Conservation (phyloP, 2,113 vertebrate species). For the Myxocyprinus asiaticus region DNA sequence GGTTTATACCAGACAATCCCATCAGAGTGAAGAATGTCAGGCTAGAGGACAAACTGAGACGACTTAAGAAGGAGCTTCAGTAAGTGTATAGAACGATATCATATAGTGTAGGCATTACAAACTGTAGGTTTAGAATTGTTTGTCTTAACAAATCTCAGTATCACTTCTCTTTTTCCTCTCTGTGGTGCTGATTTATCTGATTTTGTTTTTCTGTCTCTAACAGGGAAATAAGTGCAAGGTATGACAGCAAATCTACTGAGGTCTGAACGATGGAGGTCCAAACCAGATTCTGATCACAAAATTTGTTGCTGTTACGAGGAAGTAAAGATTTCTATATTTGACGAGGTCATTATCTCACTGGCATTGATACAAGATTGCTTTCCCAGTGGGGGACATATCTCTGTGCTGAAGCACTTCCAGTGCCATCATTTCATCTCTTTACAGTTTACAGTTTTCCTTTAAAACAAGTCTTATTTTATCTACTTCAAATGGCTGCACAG, state of each 20-base stretch:
- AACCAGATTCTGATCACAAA: neutral
- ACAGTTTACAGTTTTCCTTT: neutral
- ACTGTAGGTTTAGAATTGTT: too few species aligned
- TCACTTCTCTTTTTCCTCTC: neutral
- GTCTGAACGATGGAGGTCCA: slow-evolving; percentile 36
- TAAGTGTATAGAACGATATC: slow-evolving; percentile 51
- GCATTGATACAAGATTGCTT: neutral
- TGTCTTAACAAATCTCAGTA: too few species aligned
- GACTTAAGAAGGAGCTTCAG: slow-evolving; percentile 69
- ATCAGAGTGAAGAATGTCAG: slow-evolving; percentile 77
- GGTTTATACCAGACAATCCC: slow-evolving; percentile 86
- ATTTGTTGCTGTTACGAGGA: neutral
- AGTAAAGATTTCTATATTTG: neutral
- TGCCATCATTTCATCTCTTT: neutral
- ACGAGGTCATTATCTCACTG: neutral
- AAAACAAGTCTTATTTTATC: neutral
- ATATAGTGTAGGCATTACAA: too few species aligned
- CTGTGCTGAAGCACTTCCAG: too few species aligned
- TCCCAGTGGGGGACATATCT: neutral
- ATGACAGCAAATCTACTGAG: slow-evolving; percentile 44
- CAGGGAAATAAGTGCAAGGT: slow-evolving; percentile 22
- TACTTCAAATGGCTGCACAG: slow-evolving; percentile 6
- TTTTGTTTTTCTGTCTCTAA: slow-evolving; percentile 6
- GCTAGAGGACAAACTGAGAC: slow-evolving; percentile 64
- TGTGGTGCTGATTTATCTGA: neutral